Evolutionary conservation across 2,888 invertebrate genomes (phyloP).

Genomic region (Hermaeophaga mercurialis): DNA sequence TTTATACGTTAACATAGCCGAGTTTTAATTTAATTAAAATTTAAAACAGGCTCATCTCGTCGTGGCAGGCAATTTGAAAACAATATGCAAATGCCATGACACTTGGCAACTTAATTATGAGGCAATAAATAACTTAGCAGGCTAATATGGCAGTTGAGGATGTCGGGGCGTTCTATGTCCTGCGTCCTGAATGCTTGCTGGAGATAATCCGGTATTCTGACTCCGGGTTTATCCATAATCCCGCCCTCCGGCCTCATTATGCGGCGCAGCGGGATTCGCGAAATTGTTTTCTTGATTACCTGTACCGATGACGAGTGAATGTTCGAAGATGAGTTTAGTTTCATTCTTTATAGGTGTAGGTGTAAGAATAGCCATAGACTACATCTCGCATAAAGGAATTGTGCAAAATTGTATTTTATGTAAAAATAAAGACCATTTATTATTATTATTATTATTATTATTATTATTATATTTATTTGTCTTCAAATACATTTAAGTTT

Average conservation of each 20-base stretch:
- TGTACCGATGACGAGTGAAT: conserved; percentile 32
- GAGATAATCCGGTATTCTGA: conserved; percentile 50
- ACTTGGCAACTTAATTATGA: conserved; percentile 44
- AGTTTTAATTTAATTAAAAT: conserved; percentile 18
- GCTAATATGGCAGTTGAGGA: conserved; percentile 46
- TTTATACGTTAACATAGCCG: not conserved
- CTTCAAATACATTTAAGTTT: too few relatives aligned
- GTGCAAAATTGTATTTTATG: too few relatives aligned
- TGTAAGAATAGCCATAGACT: too few relatives aligned
- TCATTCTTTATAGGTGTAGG: too few relatives aligned
- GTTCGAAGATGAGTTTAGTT: not conserved
- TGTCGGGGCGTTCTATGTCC: not conserved
- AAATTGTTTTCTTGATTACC: conserved; percentile 61
- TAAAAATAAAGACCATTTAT: too few relatives aligned
- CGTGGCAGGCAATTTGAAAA: conserved; percentile 18
- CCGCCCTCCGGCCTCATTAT: conserved; percentile 54
- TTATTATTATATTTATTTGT: too few relatives aligned
- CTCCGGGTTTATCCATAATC: conserved; percentile 44
- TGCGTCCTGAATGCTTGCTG: conserved; percentile 47
- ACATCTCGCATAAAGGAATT: too few relatives aligned
- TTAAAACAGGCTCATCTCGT: conserved; percentile 1
- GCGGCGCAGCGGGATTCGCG: conserved; percentile 56
- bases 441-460: too few relatives aligned
- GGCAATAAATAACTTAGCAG: conserved; percentile 49
- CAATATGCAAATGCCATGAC: conserved; percentile 27